phyloP scores from a whole-genome alignment of 2,888 invertebrate species.

The Morpho achilles region DNA sequence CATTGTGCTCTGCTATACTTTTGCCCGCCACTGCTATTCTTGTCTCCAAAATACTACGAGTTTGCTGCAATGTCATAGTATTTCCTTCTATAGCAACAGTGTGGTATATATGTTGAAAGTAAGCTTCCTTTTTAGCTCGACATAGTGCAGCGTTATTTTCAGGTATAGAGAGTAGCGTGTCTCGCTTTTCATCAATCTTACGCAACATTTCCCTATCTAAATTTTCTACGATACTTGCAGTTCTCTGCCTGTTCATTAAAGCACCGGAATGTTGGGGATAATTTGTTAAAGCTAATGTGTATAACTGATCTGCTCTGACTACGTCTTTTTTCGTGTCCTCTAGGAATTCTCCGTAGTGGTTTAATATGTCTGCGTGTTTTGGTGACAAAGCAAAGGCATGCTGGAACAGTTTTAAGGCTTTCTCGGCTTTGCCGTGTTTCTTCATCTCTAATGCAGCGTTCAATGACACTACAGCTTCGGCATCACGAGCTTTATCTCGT shows the following conservation, averaged over 20 bases:
- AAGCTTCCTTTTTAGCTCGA: conserved; percentile 95
- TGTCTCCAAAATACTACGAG: conserved; percentile 94
- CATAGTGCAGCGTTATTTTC: conserved; percentile 88
- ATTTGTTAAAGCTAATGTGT: conserved; percentile 89
- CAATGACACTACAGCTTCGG: conserved; percentile 91
- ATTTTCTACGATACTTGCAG: conserved; percentile 92
- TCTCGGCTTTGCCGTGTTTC: conserved; percentile 88
- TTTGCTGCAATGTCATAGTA: conserved; percentile 95
- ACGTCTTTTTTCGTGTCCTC: conserved; percentile 92
- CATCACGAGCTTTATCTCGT: conserved; percentile 51
- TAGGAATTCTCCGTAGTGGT: conserved; percentile 95
- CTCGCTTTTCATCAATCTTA: conserved; percentile 91
- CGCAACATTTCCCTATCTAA: conserved; percentile 89
- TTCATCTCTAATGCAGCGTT: conserved; percentile 93
- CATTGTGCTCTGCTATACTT: conserved; percentile 97
- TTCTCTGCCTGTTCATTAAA: conserved; percentile 88
- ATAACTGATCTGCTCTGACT: conserved; percentile 93
- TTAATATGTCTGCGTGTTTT: conserved; percentile 93
- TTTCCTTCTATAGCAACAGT: conserved; percentile 99
- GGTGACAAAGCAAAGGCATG: conserved; percentile 96
- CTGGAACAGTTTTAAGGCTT: conserved; percentile 91
- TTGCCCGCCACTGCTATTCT: conserved; percentile 87
- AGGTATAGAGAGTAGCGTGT: conserved; percentile 89
- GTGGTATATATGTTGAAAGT: conserved; percentile 97
- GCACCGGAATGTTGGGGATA: conserved; percentile 91